phyloP scores from a whole-genome alignment of 2,113 vertebrate genomes.

The Ahaetulla prasina region DNA sequence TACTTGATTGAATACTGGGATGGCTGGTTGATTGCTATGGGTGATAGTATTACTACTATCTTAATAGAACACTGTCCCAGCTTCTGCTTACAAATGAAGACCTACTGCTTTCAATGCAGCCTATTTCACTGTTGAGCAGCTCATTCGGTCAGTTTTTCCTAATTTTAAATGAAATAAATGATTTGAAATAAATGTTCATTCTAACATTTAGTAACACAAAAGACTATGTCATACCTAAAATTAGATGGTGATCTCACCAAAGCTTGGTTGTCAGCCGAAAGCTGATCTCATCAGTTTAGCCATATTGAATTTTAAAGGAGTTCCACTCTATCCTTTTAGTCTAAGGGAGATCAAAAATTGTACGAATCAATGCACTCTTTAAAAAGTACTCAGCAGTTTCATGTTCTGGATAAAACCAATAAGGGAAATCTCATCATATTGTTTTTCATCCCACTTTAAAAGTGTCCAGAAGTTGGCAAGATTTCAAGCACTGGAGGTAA shows the following conservation, averaged over 20 bases:
- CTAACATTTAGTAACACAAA: constrained; percentile 29
- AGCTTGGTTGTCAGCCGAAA: constrained; percentile 41
- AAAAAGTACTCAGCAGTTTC: not conserved
- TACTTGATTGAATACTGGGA: no score
- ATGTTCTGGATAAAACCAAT: not conserved
- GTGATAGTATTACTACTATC: not conserved
- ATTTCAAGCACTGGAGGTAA: not conserved
- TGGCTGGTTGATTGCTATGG: no score
- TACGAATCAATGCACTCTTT: not conserved
- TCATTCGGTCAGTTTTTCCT: not conserved
- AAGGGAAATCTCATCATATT: not conserved
- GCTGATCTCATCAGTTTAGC: constrained; percentile 25
- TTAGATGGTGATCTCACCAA: constrained; percentile 41
- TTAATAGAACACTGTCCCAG: not conserved
- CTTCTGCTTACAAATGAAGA: not conserved
- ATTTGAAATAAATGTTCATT: constrained; percentile 28
- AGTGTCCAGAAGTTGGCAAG: not conserved
- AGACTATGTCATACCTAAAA: constrained; percentile 40
- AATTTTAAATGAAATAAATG: constrained; percentile 38
- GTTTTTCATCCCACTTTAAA: not conserved
- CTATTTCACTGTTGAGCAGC: not conserved
- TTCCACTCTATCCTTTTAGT: constrained; percentile 17
- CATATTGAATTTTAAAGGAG: constrained; percentile 34
- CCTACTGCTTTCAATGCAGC: no score
- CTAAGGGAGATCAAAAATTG: constrained; percentile 29